Evolutionary conservation across 2,888 invertebrate genomes (phyloP).

Genomic region (Halictus ligatus): DNA sequence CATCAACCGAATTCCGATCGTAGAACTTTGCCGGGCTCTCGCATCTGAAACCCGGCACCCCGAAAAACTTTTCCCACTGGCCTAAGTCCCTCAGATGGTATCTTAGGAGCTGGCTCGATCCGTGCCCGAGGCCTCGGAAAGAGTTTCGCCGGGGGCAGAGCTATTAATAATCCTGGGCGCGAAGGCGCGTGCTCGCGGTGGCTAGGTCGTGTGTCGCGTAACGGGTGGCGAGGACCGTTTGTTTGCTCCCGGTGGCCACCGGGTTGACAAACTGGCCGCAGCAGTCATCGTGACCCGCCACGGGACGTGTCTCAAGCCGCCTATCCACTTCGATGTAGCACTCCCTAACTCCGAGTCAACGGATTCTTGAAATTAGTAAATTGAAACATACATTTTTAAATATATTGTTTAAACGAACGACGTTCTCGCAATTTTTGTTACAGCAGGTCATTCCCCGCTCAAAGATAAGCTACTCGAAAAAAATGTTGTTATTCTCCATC

Average conservation of each 20-base stretch:
- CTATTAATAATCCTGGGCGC: slow-evolving; percentile 72
- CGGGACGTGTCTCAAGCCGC: slow-evolving; percentile 3
- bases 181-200: slow-evolving; percentile 66
- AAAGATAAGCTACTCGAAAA: neutral
- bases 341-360: neutral
- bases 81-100: slow-evolving; percentile 35
- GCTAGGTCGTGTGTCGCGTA: slow-evolving; percentile 71
- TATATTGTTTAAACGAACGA: neutral
- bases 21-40: neutral
- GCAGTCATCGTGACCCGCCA: slow-evolving; percentile 45
- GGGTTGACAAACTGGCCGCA: slow-evolving; percentile 80
- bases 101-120: slow-evolving; percentile 36
- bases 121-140: slow-evolving; percentile 51
- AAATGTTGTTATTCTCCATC: neutral
- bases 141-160: slow-evolving; percentile 52
- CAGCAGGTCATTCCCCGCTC: neutral
- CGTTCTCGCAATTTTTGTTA: neutral
- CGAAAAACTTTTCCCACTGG: slow-evolving; percentile 41
- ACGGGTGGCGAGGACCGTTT: slow-evolving; percentile 77
- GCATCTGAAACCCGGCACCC: slow-evolving; percentile 38
- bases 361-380: neutral
- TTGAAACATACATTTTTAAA: neutral
- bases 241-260: slow-evolving; percentile 77
- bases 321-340: neutral
- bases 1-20: slow-evolving; percentile 29